Evolutionary conservation across 2,797 vertebrate genomes (phyloP), one percentile per base, ranked within the genome.

Genomic region (Odontamblyopus rebecca): DNA sequence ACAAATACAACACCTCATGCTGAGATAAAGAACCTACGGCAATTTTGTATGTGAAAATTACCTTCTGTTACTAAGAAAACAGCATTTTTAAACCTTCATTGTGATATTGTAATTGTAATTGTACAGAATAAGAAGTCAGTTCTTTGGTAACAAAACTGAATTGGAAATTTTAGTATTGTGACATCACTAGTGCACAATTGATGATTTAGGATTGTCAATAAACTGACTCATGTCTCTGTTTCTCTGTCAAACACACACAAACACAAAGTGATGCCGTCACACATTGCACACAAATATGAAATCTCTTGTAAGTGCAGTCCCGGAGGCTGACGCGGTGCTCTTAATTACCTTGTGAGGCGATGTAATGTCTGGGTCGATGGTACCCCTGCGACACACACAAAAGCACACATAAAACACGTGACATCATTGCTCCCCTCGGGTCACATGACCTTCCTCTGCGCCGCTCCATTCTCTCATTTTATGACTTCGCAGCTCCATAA

Each of bases 311-410:
- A 68, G 68, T 65, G 78, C 50, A 15, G 18, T 3, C 57, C 57
- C 84, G 77, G 79, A 78, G 64, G 75, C 71, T 62, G 66, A 73
- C 69, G 72, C 67, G 4, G 15, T 78, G 70, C 77, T 86, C 93
- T 81, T 79, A 85, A 90, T 93, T 95, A 96, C 97, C 97, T 96
- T 99, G 97, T 70, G 97, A 98, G 82, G 97, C 97, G 69, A 98
- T 97, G 92, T 98, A 98, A 89, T 98, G 97, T 77, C 96, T 95
- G 86, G 97, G 97, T 61, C 96, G 93, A 74, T 98, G 97, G 85
- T 99, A 99, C 0, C 97, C 97, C 97, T 99, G 91, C 75, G 80
- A 86, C 67, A 86, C 61, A 78, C 72, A 35, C 68, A 76, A 76
- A 72, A 63, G 0, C 3, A 71, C 61, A 16, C 60, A 67, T 61